phyloP scores from a whole-genome alignment of 2,888 invertebrate species.

The Megamerina dolium region DNA sequence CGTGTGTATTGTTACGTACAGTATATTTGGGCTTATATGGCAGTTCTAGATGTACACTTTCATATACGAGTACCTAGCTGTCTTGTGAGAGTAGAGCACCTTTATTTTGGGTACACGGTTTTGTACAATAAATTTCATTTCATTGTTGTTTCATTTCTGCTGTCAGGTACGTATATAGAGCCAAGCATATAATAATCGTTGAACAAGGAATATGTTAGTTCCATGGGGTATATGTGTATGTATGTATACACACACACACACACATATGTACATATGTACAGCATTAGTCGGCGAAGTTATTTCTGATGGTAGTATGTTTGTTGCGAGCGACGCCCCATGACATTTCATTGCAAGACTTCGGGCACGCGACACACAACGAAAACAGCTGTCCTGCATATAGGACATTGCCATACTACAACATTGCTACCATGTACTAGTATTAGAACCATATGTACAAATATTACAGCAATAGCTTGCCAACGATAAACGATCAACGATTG shows the following conservation, averaged over 20 bases:
- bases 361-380: conserved; percentile 59
- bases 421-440: neutral
- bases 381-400: conserved; percentile 50
- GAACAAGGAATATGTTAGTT: neutral
- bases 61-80: no score
- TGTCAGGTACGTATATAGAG: no score
- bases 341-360: conserved; percentile 55
- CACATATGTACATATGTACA: conserved; percentile 21
- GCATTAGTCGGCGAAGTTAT: conserved; percentile 44
- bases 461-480: neutral
- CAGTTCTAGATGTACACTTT: conserved; percentile 3
- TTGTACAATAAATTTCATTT: conserved; percentile 31
- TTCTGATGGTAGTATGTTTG: conserved; percentile 37
- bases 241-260: neutral
- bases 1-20: neutral
- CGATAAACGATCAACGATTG: neutral
- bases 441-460: no score
- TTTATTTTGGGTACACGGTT: no score
- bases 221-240: neutral
- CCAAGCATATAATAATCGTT: neutral
- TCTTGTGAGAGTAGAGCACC: conserved; percentile 1
- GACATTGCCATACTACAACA: conserved; percentile 26
- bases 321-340: conserved; percentile 46
- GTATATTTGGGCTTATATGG: neutral
- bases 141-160: conserved; percentile 8